Evolutionary conservation across 2,888 invertebrate species (phyloP), one percentile per base, ranked within the genome.

Genomic region (Erebia aethiops): DNA sequence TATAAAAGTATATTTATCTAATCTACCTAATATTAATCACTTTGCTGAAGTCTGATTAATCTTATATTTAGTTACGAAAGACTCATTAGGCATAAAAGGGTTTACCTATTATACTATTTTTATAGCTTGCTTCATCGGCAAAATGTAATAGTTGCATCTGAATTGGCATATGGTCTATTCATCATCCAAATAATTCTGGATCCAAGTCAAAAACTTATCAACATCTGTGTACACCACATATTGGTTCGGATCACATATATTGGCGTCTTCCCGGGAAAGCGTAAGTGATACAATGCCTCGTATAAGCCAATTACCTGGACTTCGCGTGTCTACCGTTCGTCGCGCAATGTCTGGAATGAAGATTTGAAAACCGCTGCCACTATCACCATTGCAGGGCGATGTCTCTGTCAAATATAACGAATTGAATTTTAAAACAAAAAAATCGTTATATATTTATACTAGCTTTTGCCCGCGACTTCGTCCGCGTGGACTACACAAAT

Each of bases 351-450:
- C 84, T 5, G 86, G 86, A 0, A 85, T 78, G 71, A 87, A 85
- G 5, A 94, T 82, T 21, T 85, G 76, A 75, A 93, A 87, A 0
- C 91, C 94, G 56, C 94, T 92, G 1, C 94, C 94, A 67, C 94
- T 94, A 75, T 94, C 94, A 1, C 94, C 94, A 57, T 93, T 93
- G 74, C 94, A 94, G 7, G 91, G 90, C 69, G 93, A 93, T 4
- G 87, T 91, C 9, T 91, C 92, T 83, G 73, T 10, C 80, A 80
- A 16, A 51, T 13, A 16, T 41, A 14, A 7, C 14, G 18, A 57
- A 43, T 26, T 46, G 8, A 4, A 18, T 43, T 13, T 35, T 35
- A 35, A 35, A 26, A 2, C 5, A 26, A 26, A 26, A 21, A 21
- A 21, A 21, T 21, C 21, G 26, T 4, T 26, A 26, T 26, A 26